Percentiles rank a stretch among this genome's conserved stretches.
Conservation (phyloP, 2,797 vertebrate species). For the Rhinella marina region DNA sequence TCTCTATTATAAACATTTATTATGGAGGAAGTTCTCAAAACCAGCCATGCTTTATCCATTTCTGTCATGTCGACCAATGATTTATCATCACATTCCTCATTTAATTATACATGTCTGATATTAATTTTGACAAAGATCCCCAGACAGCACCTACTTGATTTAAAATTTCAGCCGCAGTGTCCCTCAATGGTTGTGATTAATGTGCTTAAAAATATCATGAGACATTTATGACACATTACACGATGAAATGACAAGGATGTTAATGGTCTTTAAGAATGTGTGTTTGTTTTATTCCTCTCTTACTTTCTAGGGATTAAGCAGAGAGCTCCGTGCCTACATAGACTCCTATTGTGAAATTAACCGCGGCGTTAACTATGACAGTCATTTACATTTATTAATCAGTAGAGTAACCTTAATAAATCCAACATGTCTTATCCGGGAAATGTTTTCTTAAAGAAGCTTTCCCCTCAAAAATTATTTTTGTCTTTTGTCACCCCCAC, state of each 20-base stretch:
- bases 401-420: background rate
- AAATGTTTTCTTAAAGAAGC: background rate
- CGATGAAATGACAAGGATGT: constrained; percentile 57
- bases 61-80: constrained; percentile 55
- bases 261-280: constrained; percentile 55
- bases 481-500: too few species aligned
- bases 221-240: constrained; percentile 64
- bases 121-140: constrained; percentile 71
- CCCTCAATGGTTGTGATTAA: constrained; percentile 73
- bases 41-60: constrained; percentile 52
- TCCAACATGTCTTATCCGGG: background rate
- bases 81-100: constrained; percentile 59
- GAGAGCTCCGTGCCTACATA: background rate
- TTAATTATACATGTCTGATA: constrained; percentile 72
- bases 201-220: constrained; percentile 68
- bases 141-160: constrained; percentile 66
- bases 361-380: background rate
- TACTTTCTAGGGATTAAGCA: constrained; percentile 48
- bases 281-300: constrained; percentile 58
- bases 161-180: constrained; percentile 68
- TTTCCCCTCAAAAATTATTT: too few species aligned
- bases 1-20: constrained; percentile 50
- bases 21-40: constrained; percentile 46
- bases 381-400: background rate
- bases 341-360: constrained; percentile 16